Base-by-base conservation (phyloP, 1,140 invertebrate species). In the Dendroctonus ponderosae region DNA sequence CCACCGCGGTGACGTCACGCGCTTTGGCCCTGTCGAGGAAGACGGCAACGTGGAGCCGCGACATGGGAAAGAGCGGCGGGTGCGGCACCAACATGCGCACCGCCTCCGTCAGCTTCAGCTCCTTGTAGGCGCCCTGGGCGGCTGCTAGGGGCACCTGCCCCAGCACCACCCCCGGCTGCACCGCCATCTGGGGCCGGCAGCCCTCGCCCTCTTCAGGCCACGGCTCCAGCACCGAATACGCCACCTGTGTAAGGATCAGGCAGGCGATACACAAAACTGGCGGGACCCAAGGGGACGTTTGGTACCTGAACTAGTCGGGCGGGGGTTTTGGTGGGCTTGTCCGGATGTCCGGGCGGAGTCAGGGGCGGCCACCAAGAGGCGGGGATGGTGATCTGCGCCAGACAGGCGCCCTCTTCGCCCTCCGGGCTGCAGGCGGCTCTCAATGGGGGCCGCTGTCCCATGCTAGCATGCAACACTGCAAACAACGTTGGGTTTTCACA, bases 61-160 rank as follows among this genome's bases (percentile, higher is more conserved):
- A 93, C 70, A 91, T 86, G 2, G 93, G 93, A 80, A 94, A 94
- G 5, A 95, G 80, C 0, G 91, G 89, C 39, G 89, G 88, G 75
- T 94, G 88, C 0, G 93, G 92, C n/a, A 94, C 81, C n/a, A 94
- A 79, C n/a, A 95, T 85, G 0, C 89, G 88, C 0, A 94, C 80
- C 37, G 87, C 85, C 43, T 93, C 90, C 67, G 93, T 91, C 52
- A 88, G 83, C 56, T 88, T 86, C 14, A 94, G 81, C 76, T 94
- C 91, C 69, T 91, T 87, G 73, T 93, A 94, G 5, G 88, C 86
- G 12, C 88, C 86, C n/a, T 87, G 86, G 56, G 90, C 88, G 0
- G 89, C 86, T 0, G 87, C 85, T 41, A 95, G 78, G 0, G 89
- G 87, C 11, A 93, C 87, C 43, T 83, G 82, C 7, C 86, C 89